Base-by-base conservation (phyloP, 2,888 invertebrate genomes). In the Calephelis perditalis region DNA sequence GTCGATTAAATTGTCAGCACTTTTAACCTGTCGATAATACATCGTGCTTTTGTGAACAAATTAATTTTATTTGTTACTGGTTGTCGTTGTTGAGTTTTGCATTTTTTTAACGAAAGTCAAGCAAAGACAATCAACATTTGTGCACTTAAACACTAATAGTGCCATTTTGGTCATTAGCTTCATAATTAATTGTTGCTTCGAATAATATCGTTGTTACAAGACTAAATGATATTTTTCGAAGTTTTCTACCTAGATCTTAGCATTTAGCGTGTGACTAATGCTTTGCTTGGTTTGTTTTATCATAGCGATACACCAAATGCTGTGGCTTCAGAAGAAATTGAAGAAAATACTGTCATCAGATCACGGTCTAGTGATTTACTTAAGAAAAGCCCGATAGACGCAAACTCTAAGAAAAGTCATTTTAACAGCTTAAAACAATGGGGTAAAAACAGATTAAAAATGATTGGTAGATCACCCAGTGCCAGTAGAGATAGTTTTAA, bases 391-490 rank as follows among this genome's bases (percentile, higher is more conserved):
- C 92, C 93, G 54, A 91, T 92, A 57, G 94, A 94, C 70, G 88
- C 83, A 56, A 74, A 82, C 59, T 76, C 79, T 63, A 91, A 91
- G 76, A 90, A 90, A 67, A 94, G 94, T 56, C 95, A 95, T 76
- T 95, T 97, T 80, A 95, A 96, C 79, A 94, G 95, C 37, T 84
- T 97, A 62, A 96, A 96, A 80, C 95, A 96, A 77, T 97, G 96
- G 96, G 96, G 96, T 62, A 94, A 94, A 77, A 96, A 93, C 72
- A 92, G 96, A 70, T 91, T 96, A 77, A 93, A 92, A 79, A 91
- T 95, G 75, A 95, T 96, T 74, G 94, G 94, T 71, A 92, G 93
- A 81, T 92, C 92, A 62, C 89, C 91, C 35, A 92, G 92, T 69
- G 82, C 88, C 59, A 92, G 92, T 79, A 89, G 82, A 82, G 92